Evolutionary conservation across 2,113 vertebrate genomes (phyloP).

Genomic region (Engraulis encrasicolus): DNA sequence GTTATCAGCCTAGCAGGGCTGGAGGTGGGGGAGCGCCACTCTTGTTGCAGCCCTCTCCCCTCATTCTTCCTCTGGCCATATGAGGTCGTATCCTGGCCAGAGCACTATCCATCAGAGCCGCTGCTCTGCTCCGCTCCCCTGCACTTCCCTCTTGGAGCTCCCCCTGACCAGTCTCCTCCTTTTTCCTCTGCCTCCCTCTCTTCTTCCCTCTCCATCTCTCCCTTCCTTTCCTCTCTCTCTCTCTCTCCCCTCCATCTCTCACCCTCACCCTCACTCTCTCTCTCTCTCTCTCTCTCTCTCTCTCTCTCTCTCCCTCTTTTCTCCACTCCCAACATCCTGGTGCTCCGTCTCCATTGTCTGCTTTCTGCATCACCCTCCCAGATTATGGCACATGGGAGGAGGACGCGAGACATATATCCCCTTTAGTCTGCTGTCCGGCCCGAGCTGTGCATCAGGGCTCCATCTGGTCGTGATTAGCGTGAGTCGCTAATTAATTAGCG

Average conservation of each 20-base stretch:
- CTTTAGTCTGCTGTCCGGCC: background rate
- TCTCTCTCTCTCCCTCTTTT: no score
- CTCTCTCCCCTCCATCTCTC: background rate
- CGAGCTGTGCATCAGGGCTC: background rate
- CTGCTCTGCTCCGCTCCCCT: background rate
- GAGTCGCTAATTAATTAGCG: slow-evolving; percentile 27
- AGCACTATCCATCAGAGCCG: slow-evolving; percentile 26
- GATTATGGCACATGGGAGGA: background rate
- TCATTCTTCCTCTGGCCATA: slow-evolving; percentile 29
- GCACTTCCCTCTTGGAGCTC: background rate
- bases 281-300: no score
- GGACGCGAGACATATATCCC: background rate
- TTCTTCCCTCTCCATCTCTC: background rate
- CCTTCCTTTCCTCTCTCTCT: slow-evolving; percentile 1
- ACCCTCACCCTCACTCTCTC: no score
- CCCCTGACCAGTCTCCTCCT: slow-evolving; percentile 7
- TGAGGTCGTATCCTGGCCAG: slow-evolving; percentile 30
- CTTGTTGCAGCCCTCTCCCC: slow-evolving; percentile 27
- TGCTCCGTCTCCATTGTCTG: background rate
- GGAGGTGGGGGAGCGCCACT: background rate
- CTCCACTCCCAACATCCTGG: background rate
- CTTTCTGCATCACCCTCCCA: background rate
- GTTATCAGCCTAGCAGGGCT: slow-evolving; percentile 27
- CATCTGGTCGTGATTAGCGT: slow-evolving; percentile 24
- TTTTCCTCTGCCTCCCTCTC: background rate